phyloP scores from a whole-genome alignment of 2,797 vertebrate genomes.

The Gymnopithys bicolor region DNA sequence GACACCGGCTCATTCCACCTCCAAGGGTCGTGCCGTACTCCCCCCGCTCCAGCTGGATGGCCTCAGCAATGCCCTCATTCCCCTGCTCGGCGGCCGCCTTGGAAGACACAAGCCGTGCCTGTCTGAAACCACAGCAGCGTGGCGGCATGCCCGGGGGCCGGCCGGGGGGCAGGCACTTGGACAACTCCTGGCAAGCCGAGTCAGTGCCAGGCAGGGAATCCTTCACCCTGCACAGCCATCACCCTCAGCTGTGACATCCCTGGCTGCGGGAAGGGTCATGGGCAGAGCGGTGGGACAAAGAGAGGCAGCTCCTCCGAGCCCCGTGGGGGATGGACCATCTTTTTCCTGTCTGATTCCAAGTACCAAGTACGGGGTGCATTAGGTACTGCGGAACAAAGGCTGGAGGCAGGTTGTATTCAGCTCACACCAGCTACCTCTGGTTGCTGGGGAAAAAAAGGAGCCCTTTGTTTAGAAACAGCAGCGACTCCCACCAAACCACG shows the following conservation, averaged over 20 bases:
- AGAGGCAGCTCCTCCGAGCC: fast-evolving
- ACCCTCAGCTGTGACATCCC: background rate
- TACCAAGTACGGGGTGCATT: background rate
- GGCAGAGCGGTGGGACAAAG: background rate
- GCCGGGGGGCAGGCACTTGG: fast-evolving
- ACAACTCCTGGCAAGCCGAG: fast-evolving
- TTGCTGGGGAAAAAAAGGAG: conserved; percentile 48
- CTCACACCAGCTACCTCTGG: conserved; percentile 44
- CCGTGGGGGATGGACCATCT: fast-evolving
- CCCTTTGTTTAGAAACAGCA: conserved; percentile 49
- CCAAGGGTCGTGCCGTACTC: fast-evolving
- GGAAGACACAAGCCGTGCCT: background rate
- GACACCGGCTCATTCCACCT: background rate
- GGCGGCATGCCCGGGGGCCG: fast-evolving
- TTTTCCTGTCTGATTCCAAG: background rate
- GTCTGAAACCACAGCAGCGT: background rate
- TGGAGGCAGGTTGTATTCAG: conserved; percentile 30
- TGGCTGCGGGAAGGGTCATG: fast-evolving
- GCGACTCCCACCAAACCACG: background rate
- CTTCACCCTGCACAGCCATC: background rate
- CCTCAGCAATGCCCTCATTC: background rate
- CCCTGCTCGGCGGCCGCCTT: background rate
- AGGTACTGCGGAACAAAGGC: conserved; percentile 1
- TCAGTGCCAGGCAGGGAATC: background rate
- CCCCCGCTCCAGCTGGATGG: fast-evolving